Evolutionary conservation across 2,888 invertebrate genomes (phyloP), one percentile per base, ranked within the genome.

Genomic region (Panorpa germanica): DNA sequence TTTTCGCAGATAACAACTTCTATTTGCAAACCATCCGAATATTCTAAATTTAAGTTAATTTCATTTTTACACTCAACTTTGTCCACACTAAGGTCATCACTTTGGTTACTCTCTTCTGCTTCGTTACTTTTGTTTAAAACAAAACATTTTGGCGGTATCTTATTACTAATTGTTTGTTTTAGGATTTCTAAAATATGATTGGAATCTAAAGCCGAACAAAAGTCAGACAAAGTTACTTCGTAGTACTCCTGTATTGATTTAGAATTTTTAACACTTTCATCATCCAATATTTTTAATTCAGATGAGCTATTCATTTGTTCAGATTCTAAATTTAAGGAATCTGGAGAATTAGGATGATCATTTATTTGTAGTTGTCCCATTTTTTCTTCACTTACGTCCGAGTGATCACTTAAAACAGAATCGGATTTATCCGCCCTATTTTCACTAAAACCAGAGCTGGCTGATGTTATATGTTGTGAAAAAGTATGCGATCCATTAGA

Each of bases 11-110:
- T 70, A 41, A 78, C 70, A 43, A 88, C 52, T 45, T 85, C 83
- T 18, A 86, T 82, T 52, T 85, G 83, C 38, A 86, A 70, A 0
- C 83, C 85, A 1, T 81, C 78, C 1, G 78, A 77, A 45, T 77
- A 76, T 46, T 77, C 75, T 33, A 81, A 53, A 37, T 71, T 75
- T 2, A 69, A 44, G 41, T 65, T 63, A 5, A 22, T 19, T 16
- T 49, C 49, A 3, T 43, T 47, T 9, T 35, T 32, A 3, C 45
- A 47, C 25, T 25, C 31, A 23, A 9, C 8, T n/a, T 11, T 11
- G 19, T 2, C 41, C 41, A 13, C 39, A 20, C 10, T 5, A 29
- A 5, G 11, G 13, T 11, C 24, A 17, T 13, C 19, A 21, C 17
- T n/a, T 44, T 47, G 9, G 45, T 45, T 3, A 22, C 52, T 46